Evolutionary conservation across 2,797 vertebrate genomes (phyloP).

Genomic region (Apogon talboti): DNA sequence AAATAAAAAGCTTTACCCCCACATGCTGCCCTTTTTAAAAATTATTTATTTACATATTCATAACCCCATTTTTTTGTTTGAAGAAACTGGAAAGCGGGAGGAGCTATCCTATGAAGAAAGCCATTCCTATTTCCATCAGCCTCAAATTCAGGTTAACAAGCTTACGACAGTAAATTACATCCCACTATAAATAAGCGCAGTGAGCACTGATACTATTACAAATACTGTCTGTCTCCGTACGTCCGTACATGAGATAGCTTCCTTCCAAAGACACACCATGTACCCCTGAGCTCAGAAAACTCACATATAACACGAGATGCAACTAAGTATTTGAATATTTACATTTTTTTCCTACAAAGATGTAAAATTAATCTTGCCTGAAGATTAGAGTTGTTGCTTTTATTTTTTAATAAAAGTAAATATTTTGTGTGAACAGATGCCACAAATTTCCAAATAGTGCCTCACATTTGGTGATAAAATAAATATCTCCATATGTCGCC

Average conservation of each 20-base stretch:
- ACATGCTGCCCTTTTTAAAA: constrained; percentile 14
- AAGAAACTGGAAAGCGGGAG: constrained; percentile 8
- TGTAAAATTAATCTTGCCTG: too few species aligned
- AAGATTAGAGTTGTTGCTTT: too few species aligned
- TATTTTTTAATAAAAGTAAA: not conserved
- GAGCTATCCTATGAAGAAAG: constrained; percentile 6
- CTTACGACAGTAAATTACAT: constrained; percentile 35
- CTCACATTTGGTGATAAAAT: constrained; percentile 19
- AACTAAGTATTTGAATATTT: too few species aligned
- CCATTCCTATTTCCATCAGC: constrained; percentile 25
- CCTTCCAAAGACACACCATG: constrained; percentile 6
- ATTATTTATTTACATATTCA: constrained; percentile 56
- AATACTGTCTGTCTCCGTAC: constrained; percentile 4
- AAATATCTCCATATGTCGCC: constrained; percentile 29
- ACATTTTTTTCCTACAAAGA: too few species aligned
- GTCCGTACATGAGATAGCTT: not conserved
- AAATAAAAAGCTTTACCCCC: constrained; percentile 53
- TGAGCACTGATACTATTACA: constrained; percentile 35
- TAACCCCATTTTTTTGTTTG: constrained; percentile 27
- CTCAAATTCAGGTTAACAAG: constrained; percentile 29
- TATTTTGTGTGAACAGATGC: constrained; percentile 30
- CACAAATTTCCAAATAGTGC: constrained; percentile 2
- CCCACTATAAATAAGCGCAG: constrained; percentile 38
- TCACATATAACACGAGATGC: not conserved
- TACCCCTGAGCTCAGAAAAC: constrained; percentile 9